Evolutionary conservation across 1,140 invertebrate species (phyloP).

Genomic region (Diachasma alloeum): DNA sequence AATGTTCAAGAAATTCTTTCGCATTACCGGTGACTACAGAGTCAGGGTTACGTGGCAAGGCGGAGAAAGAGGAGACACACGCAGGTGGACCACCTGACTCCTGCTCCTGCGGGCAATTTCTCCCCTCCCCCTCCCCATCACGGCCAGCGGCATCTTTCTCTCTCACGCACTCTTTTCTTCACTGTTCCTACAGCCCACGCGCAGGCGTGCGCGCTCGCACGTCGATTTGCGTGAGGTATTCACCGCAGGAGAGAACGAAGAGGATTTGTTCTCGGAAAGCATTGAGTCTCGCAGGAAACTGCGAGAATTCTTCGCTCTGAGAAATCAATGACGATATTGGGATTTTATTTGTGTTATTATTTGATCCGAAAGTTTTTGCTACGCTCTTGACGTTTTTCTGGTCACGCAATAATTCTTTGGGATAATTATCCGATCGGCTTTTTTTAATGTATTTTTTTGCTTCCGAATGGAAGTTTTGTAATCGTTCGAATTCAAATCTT

Average conservation of each 20-base stretch:
- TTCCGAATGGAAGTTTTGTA: too few species aligned
- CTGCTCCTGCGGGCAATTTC: neutral
- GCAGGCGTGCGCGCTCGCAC: neutral
- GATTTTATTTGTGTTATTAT: neutral
- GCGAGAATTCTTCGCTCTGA: neutral
- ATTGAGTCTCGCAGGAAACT: neutral
- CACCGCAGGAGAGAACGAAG: neutral
- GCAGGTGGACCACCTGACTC: slow-evolving; percentile 6
- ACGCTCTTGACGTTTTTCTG: too few species aligned
- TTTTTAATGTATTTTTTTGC: neutral
- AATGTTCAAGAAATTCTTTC: neutral
- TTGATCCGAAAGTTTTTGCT: too few species aligned
- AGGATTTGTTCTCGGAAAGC: slow-evolving; percentile 6
- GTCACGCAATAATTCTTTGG: neutral
- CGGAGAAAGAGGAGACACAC: slow-evolving; percentile 16
- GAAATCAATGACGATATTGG: neutral
- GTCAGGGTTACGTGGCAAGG: slow-evolving; percentile 7
- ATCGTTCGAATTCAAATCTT: too few species aligned
- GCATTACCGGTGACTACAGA: neutral
- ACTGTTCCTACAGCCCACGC: neutral
- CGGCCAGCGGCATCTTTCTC: neutral
- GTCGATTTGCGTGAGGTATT: slow-evolving; percentile 7
- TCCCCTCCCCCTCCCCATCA: neutral
- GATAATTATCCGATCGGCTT: neutral
- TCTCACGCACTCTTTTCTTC: neutral